Percentiles rank a stretch among this genome's conserved stretches.
These are phyloP conservation scores for Rhyacophila brunnea DNA, from an alignment of 1,140 invertebrate species.

Conservation along the genomic window DNA sequence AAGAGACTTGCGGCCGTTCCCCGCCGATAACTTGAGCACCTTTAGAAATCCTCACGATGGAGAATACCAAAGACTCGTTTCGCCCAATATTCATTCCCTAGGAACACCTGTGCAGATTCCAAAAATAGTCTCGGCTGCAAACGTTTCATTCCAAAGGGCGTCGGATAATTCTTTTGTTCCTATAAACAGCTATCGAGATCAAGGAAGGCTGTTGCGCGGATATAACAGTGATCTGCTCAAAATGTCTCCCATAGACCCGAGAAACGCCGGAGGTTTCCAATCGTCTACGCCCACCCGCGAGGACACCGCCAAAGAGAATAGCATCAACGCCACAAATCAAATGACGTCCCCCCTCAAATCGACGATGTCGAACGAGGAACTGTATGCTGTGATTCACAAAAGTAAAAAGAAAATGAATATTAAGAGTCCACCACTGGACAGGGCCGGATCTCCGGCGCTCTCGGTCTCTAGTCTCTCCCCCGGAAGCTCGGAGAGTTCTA, in stretches of 20 bases:
- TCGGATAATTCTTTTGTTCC: conserved; percentile 16
- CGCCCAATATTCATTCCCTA: too few species aligned
- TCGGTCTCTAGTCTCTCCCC: conserved; percentile 54
- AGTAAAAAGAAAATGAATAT: conserved; percentile 74
- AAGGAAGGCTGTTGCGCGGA: neutral
- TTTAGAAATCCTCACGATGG: too few species aligned
- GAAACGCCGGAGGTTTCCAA: conserved; percentile 51
- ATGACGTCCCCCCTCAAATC: conserved; percentile 66
- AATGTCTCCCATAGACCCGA: conserved; percentile 65
- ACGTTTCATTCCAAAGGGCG: neutral
- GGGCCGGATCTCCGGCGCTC: conserved; percentile 53
- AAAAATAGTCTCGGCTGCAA: too few species aligned
- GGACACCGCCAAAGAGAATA: conserved; percentile 42
- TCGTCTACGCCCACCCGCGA: conserved; percentile 60
- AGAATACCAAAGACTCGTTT: too few species aligned
- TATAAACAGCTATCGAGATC: conserved; percentile 8
- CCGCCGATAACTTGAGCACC: neutral
- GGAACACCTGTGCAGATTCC: too few species aligned
- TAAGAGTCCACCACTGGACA: conserved; percentile 55
- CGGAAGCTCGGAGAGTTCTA: conserved; percentile 51
- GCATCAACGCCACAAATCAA: conserved; percentile 17
- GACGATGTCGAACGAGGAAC: conserved; percentile 73
- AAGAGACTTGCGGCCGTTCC: conserved; percentile 42
- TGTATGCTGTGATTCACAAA: conserved; percentile 76
- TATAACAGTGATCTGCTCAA: conserved; percentile 47